These are phyloP conservation scores for Heliconius hermathena DNA, from an alignment of 1,140 invertebrate genomes.

Conservation along the genomic window DNA sequence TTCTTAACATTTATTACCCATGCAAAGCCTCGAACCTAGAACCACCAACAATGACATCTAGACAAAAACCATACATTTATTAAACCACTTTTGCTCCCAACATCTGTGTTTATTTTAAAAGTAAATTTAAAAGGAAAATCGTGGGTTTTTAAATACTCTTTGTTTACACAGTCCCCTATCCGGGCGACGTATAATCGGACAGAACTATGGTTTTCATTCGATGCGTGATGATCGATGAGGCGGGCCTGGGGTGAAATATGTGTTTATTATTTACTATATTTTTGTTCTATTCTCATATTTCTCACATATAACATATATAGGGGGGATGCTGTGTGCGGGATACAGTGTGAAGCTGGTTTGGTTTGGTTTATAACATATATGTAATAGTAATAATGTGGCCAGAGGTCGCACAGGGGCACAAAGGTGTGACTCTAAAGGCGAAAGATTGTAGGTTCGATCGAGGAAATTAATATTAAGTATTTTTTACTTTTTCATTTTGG, in stretches of 20 bases:
- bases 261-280: slow-evolving; percentile 15
- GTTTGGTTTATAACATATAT: neutral
- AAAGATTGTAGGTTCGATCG: neutral
- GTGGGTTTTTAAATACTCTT: neutral
- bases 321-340: no score
- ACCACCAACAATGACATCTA: no score
- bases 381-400: no score
- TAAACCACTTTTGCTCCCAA: no score
- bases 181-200: neutral
- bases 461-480: neutral
- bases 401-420: no score
- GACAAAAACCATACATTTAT: no score
- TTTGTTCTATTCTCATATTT: neutral
- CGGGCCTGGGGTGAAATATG: slow-evolving; percentile 8
- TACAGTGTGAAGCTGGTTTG: no score
- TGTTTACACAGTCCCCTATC: slow-evolving; percentile 13
- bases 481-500: neutral
- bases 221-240: slow-evolving; percentile 18
- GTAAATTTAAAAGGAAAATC: no score
- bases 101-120: no score
- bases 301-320: neutral
- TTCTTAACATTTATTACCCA: no score
- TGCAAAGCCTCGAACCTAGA: no score
- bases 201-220: slow-evolving; percentile 14
- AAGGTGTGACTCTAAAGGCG: neutral